Evolutionary conservation across 2,797 vertebrate species (phyloP).

Genomic region (Myripristis jacobus): DNA sequence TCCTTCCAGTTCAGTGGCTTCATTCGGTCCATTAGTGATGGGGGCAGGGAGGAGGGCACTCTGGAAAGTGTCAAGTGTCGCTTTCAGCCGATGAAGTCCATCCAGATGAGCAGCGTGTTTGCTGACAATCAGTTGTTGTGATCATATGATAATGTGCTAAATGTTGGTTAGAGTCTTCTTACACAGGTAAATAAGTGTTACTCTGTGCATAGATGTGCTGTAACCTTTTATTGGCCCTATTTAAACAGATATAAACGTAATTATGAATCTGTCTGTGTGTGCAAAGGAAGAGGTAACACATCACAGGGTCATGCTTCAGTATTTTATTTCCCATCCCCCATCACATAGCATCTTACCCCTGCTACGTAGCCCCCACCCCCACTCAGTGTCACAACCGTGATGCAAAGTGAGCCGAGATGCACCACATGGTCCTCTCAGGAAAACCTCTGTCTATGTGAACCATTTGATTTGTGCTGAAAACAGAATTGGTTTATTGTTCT

Average conservation of each 20-base stretch:
- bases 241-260: constrained; percentile 34
- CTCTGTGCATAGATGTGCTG: constrained; percentile 23
- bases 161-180: background rate
- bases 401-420: background rate
- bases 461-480: no score
- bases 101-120: background rate
- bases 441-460: background rate
- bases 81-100: constrained; percentile 8
- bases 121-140: background rate
- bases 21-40: constrained; percentile 34
- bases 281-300: background rate
- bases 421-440: background rate
- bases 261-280: constrained; percentile 20
- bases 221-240: constrained; percentile 19
- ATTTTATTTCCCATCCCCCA: background rate
- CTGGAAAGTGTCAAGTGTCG: background rate
- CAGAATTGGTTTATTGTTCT: background rate
- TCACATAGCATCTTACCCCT: constrained; percentile 6
- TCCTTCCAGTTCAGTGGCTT: constrained; percentile 54
- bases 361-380: background rate
- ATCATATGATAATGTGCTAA: constrained; percentile 2
- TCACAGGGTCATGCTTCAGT: background rate
- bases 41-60: constrained; percentile 20
- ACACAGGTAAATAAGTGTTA: background rate
- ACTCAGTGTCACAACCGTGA: constrained; percentile 1